These are phyloP conservation scores for Paratilapia polleni DNA, from an alignment of 2,113 vertebrate species.

Conservation along the genomic window DNA sequence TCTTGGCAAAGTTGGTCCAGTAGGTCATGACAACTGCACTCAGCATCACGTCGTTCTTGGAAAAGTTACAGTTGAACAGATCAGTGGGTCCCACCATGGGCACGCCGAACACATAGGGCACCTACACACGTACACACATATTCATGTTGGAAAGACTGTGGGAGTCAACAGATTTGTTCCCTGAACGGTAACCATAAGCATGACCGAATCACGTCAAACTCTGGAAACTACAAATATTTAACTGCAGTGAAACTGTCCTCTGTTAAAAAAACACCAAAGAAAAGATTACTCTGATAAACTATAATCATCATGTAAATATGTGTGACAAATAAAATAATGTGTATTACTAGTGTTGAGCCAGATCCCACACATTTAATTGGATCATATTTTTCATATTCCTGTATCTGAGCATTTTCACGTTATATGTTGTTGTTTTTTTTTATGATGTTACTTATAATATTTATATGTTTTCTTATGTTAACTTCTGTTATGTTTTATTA, in stretches of 20 bases:
- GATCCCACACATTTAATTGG: not conserved
- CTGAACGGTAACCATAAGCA: not conserved
- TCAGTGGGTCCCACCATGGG: slow-evolving; percentile 96
- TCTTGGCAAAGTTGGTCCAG: slow-evolving; percentile 99
- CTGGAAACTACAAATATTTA: not conserved
- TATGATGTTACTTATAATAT: not conserved
- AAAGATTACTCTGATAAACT: too few relatives aligned
- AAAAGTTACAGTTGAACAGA: slow-evolving; percentile 97
- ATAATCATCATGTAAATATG: too few relatives aligned
- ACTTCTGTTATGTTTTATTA: not conserved
- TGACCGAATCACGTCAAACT: slow-evolving; percentile 13
- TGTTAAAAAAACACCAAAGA: too few relatives aligned
- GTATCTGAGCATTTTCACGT: not conserved
- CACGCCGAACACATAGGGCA: slow-evolving; percentile 96
- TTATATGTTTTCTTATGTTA: not conserved
- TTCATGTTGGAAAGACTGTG: not conserved
- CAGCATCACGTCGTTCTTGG: slow-evolving; percentile 97
- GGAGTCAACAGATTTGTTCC: slow-evolving; percentile 2
- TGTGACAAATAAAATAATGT: too few relatives aligned
- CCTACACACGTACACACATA: slow-evolving; percentile 61
- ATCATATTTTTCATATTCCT: not conserved
- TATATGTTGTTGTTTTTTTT: not conserved
- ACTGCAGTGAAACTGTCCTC: too few relatives aligned
- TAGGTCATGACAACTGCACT: slow-evolving; percentile 99
- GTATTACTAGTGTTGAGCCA: too few relatives aligned